Conservation (phyloP, 2,797 vertebrate genomes). For the Trachurus trachurus region DNA sequence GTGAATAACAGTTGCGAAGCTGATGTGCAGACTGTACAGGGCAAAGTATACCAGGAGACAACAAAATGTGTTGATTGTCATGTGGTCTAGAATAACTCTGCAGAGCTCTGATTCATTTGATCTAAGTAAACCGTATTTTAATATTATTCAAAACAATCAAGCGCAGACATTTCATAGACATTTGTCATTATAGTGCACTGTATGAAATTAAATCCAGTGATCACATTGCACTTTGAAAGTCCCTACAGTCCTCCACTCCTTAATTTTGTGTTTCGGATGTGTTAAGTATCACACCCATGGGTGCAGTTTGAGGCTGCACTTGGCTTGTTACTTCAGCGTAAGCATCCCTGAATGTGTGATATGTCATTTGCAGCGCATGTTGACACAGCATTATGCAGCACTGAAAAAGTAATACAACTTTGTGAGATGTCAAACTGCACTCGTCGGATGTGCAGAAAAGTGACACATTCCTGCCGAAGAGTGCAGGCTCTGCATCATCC, state of each 20-base stretch:
- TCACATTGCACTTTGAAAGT: neutral
- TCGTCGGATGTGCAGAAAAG: slow-evolving; percentile 46
- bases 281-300: slow-evolving; percentile 20
- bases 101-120: neutral
- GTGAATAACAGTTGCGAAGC: neutral
- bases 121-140: neutral
- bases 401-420: slow-evolving; percentile 44
- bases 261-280: slow-evolving; percentile 9
- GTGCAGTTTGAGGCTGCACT: slow-evolving; percentile 9
- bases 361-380: slow-evolving; percentile 14
- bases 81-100: neutral
- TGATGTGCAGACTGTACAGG: neutral
- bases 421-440: slow-evolving; percentile 49
- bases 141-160: neutral
- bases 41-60: neutral
- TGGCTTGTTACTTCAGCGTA: neutral
- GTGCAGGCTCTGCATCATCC: slow-evolving; percentile 63
- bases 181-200: neutral
- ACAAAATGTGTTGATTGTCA: neutral
- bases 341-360: slow-evolving; percentile 6
- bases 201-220: neutral
- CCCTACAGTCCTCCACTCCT: neutral
- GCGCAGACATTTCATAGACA: neutral
- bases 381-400: slow-evolving; percentile 3
- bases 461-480: slow-evolving; percentile 67